Evolutionary conservation across 1,140 invertebrate species (phyloP), one percentile per base, ranked within the genome.

Genomic region (Phymastichus coffea): DNA sequence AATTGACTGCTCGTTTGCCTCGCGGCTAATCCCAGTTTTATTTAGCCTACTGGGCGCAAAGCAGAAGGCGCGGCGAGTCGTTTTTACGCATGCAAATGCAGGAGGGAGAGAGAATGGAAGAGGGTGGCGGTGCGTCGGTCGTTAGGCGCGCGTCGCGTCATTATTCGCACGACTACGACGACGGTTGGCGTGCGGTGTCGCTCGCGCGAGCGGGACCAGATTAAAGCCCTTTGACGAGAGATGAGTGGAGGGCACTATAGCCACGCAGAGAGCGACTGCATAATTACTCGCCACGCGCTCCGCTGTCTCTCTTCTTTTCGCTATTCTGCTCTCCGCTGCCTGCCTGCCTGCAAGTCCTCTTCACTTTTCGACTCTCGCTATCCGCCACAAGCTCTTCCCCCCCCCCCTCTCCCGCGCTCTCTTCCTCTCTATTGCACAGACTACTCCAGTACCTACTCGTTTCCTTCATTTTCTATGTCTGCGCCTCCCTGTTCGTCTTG

Each of bases 231-330:
- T 69, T 61, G 56, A 57, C n/a, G 47, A 51, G 35, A n/a, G n/a
- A n/a, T n/a, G 20, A 40, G 3, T n/a, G n/a, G 33, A 40, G 22
- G 35, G 22, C 3, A n/a, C n/a, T n/a, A n/a, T n/a, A n/a, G n/a
- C n/a, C n/a, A 10, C 14, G 22, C 23, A 57, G 66, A 62, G 64
- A 64, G 66, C 66, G 67, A 52, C 57, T 63, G 66, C 61, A 61
- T 67, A 69, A 69, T 65, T 69, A 66, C 67, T 61, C n/a, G n/a
- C n/a, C n/a, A n/a, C n/a, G n/a, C n/a, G n/a, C n/a, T n/a, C n/a
- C n/a, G n/a, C n/a, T n/a, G n/a, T n/a, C n/a, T n/a, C n/a, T n/a
- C n/a, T n/a, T n/a, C n/a, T n/a, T n/a, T n/a, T n/a, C n/a, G n/a
- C n/a, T n/a, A n/a, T n/a, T n/a, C n/a, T n/a, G n/a, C n/a, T n/a